Percentiles rank a stretch among this genome's conserved stretches.
phyloP scores from a whole-genome alignment of 2,113 vertebrate species.

The Perca flavescens region DNA sequence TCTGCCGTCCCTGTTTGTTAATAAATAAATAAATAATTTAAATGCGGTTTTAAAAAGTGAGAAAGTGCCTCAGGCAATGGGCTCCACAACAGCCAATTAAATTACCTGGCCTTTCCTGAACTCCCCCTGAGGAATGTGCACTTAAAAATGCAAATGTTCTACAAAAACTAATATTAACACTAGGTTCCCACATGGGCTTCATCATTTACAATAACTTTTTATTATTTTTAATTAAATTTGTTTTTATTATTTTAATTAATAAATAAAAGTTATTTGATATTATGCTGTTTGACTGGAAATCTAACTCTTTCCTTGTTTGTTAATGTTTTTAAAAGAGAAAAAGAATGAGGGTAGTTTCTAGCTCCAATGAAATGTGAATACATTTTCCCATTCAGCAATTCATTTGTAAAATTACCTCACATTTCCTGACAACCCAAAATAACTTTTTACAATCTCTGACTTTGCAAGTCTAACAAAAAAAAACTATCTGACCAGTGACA shows the following conservation, averaged over 20 bases:
- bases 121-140: conserved; percentile 8
- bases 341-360: neutral
- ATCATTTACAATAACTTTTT: neutral
- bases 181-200: neutral
- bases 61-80: no score
- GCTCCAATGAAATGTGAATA: neutral
- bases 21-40: neutral
- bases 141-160: conserved; percentile 4
- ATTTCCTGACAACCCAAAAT: neutral
- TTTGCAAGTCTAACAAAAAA: neutral
- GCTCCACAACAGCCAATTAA: conserved; percentile 9
- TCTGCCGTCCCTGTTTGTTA: neutral
- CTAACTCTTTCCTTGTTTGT: neutral
- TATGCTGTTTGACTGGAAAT: neutral
- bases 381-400: neutral
- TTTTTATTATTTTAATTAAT: no score
- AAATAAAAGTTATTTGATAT: no score
- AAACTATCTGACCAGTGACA: neutral
- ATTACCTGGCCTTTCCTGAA: conserved; percentile 1
- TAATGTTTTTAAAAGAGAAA: neutral
- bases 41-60: neutral
- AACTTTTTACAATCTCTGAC: neutral
- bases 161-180: neutral
- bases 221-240: no score
- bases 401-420: neutral